Evolutionary conservation across 2,797 vertebrate genomes (phyloP), one percentile per base, ranked within the genome.

Genomic region (Hipposideros larvatus): DNA sequence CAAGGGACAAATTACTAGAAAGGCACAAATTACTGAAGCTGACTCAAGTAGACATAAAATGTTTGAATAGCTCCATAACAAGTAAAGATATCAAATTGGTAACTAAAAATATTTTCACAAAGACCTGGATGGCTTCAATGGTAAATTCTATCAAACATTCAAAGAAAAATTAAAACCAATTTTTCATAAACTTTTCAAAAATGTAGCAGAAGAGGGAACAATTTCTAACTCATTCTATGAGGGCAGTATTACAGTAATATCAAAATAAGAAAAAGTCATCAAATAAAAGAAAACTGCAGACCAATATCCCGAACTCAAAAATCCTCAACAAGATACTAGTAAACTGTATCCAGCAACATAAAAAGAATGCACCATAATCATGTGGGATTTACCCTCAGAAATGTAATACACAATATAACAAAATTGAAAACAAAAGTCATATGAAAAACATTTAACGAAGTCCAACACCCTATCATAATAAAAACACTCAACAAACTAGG

Each of bases 401-500:
- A 57, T 85, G 1, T 51, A 66, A 31, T 37, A 55, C 13, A 53
- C 37, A 28, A 63, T 53, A 61, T 77, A 87, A 65, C 34, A 55
- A 37, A 77, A 34, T 18, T 22, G 65, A 94, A 83, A 31, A 11
- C 1, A 66, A 96, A 89, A 85, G 26, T 2, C 34, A n/a, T 28
- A 26, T 75, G 53, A 74, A 93, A 94, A 83, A 2, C 10, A 87
- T 24, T 79, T 89, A 55, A 77, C 28, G 84, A 82, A 66, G 83
- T 48, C 14, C 63, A 61, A 75, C 11, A 48, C 21, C 31, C 46
- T 74, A 63, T 71, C 59, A 73, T 88, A 53, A 68, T 43, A 63
- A 55, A 91, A 91, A 37, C 37, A 61, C 3, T 83, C 87, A 91
- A n/a, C 22, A 78, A 78, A 84, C 53, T 80, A 84, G 53, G 31